Evolutionary conservation across 1,140 invertebrate species (phyloP).

Genomic region (Drosophila insularis): DNA sequence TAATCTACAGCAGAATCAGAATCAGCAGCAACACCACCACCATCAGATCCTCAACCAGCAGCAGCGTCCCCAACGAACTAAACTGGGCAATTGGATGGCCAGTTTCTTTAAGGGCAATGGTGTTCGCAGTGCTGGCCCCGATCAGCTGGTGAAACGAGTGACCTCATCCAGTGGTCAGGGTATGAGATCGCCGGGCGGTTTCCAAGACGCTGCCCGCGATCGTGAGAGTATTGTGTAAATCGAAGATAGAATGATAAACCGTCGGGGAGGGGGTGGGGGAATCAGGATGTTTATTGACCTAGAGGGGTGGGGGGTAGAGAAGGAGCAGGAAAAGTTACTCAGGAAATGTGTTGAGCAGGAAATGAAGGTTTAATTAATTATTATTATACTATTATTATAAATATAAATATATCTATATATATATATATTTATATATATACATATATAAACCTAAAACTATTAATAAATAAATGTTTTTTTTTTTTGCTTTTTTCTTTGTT

Average conservation of each 20-base stretch:
- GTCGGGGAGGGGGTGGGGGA: slow-evolving; percentile 15
- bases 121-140: slow-evolving; percentile 40
- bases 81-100: slow-evolving; percentile 62
- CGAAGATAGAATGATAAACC: slow-evolving; percentile 12
- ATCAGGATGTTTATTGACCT: slow-evolving; percentile 10
- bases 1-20: neutral
- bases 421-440: slow-evolving; percentile 25
- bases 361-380: slow-evolving; percentile 53
- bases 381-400: slow-evolving; percentile 8
- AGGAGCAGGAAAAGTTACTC: slow-evolving; percentile 63
- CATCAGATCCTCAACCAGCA: slow-evolving; percentile 23
- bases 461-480: neutral
- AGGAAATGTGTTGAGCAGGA: slow-evolving; percentile 73
- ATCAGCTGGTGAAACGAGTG: slow-evolving; percentile 56
- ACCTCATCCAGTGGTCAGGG: slow-evolving; percentile 59
- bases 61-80: slow-evolving; percentile 23
- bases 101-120: slow-evolving; percentile 60
- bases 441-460: slow-evolving; percentile 10
- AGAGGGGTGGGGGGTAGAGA: slow-evolving; percentile 9
- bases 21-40: neutral
- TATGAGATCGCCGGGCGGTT: slow-evolving; percentile 51
- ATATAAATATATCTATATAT: slow-evolving; percentile 15
- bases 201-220: slow-evolving; percentile 68
- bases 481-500: slow-evolving; percentile 69
- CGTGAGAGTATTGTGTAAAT: slow-evolving; percentile 82